These are phyloP conservation scores for Ormyrus nitidulus DNA, from an alignment of 2,888 invertebrate genomes.

Conservation along the genomic window DNA sequence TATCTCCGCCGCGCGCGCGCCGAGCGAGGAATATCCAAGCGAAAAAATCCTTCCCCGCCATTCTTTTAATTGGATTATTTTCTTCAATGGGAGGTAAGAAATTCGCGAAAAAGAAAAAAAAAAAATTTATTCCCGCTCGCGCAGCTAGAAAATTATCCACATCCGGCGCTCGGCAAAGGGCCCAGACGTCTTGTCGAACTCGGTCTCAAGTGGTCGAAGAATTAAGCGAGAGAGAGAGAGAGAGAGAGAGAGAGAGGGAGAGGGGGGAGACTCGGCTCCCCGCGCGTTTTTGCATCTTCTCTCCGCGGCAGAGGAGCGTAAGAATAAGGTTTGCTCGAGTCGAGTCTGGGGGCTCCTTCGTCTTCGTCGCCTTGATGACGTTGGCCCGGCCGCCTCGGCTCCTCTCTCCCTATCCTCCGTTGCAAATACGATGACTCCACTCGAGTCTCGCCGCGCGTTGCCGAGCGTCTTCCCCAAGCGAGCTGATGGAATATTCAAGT, in stretches of 20 bases:
- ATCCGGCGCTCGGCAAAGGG: neutral
- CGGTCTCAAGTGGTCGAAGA: neutral
- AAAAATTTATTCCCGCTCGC: neutral
- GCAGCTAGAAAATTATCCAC: neutral
- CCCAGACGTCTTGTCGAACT: neutral
- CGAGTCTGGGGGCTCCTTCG: constrained; percentile 45
- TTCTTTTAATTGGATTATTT: constrained; percentile 16
- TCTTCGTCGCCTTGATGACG: constrained; percentile 61
- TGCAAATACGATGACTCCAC: constrained; percentile 70
- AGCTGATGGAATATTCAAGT: constrained; percentile 69
- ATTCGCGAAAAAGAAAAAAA: too few relatives aligned
- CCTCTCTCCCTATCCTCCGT: constrained; percentile 55
- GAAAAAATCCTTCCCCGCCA: neutral
- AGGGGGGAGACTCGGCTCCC: neutral
- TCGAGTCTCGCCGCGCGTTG: constrained; percentile 66
- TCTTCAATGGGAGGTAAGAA: too few relatives aligned
- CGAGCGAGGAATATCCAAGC: too few relatives aligned
- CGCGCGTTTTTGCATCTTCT: constrained; percentile 63
- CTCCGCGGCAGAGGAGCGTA: constrained; percentile 72
- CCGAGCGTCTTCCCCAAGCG: constrained; percentile 56
- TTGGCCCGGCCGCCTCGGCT: constrained; percentile 56
- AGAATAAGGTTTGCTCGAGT: constrained; percentile 73
- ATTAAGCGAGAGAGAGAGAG: neutral
- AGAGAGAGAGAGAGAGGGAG: neutral
- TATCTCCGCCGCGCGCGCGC: neutral